These are phyloP conservation scores for Anoura caudifer DNA, from an alignment of 2,113 vertebrate species.

Conservation along the genomic window DNA sequence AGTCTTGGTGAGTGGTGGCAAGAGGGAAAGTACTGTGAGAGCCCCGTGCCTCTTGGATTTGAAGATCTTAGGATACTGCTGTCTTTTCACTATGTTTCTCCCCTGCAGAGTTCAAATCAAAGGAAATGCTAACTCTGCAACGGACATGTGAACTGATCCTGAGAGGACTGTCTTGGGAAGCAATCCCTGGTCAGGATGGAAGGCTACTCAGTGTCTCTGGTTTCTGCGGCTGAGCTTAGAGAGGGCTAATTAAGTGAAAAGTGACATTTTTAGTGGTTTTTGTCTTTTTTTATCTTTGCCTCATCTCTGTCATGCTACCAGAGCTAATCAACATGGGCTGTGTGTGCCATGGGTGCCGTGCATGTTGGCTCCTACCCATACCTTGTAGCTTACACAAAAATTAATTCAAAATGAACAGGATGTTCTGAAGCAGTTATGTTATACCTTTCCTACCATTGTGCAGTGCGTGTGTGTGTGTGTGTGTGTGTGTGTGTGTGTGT, in stretches of 20 bases:
- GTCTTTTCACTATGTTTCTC: background rate
- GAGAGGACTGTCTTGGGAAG: too few species aligned
- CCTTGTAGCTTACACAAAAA: background rate
- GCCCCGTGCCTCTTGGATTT: accelerated
- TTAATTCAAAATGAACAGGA: background rate
- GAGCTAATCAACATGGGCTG: accelerated
- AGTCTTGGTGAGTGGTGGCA: background rate
- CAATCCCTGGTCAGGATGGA: too few species aligned
- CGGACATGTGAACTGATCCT: background rate
- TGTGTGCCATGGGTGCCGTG: accelerated
- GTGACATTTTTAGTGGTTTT: background rate
- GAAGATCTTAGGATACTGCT: background rate
- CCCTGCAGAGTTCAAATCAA: background rate
- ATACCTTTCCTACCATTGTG: background rate
- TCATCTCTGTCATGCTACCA: accelerated
- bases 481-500: background rate
- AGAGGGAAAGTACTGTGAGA: background rate
- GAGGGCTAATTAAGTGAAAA: background rate
- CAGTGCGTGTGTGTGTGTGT: background rate
- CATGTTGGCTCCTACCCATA: accelerated
- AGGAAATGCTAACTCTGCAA: background rate
- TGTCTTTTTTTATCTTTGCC: background rate
- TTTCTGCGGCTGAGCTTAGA: background rate
- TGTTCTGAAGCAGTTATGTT: background rate
- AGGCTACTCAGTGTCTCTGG: background rate